Conservation (phyloP, 2,888 invertebrate genomes). For the Crioceris asparagi region DNA sequence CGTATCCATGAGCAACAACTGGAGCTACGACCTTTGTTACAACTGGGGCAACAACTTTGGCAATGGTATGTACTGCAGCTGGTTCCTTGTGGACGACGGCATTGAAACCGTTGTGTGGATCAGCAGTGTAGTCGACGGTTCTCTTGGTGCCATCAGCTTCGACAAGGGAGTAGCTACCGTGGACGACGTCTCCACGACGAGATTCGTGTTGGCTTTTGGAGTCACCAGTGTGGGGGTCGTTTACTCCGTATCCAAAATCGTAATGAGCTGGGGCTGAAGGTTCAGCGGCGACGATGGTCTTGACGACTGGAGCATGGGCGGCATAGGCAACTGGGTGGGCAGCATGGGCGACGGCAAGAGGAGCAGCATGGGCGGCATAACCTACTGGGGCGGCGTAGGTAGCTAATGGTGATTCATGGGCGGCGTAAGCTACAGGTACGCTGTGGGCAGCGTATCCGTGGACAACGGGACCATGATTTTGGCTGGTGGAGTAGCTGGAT, state of each 20-base stretch:
- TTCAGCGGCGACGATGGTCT: too few species aligned
- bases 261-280: constrained; percentile 24
- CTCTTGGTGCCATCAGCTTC: constrained; percentile 44
- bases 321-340: too few species aligned
- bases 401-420: constrained; percentile 1
- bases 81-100: constrained; percentile 39
- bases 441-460: constrained; percentile 12
- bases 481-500: constrained; percentile 12
- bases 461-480: constrained; percentile 10
- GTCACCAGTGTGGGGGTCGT: constrained; percentile 36
- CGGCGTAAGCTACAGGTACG: constrained; percentile 28
- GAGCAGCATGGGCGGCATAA: constrained; percentile 13
- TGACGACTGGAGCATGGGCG: constrained; percentile 17
- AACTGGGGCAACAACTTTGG: constrained; percentile 16
- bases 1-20: too few species aligned
- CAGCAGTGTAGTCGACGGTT: constrained; percentile 43
- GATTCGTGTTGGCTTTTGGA: constrained; percentile 51
- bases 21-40: constrained; percentile 12
- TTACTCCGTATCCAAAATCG: constrained; percentile 25
- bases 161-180: constrained; percentile 41
- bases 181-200: constrained; percentile 42
- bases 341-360: constrained; percentile 17
- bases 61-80: constrained; percentile 21
- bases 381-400: constrained; percentile 9
- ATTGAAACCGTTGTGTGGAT: constrained; percentile 43